These are phyloP conservation scores for Papilio dardanus DNA, from an alignment of 1,140 invertebrate genomes.

Conservation along the genomic window DNA sequence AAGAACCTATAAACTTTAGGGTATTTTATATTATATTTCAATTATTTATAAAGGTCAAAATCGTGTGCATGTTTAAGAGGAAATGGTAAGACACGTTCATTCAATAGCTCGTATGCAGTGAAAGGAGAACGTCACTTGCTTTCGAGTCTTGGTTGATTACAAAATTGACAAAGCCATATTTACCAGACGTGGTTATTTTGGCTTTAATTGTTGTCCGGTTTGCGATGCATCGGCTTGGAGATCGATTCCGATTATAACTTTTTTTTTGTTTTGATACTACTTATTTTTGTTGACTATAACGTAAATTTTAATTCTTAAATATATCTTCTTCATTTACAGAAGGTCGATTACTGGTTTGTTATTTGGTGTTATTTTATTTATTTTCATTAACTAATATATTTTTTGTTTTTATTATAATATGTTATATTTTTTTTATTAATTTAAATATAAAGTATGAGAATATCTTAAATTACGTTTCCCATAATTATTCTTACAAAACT, in stretches of 20 bases:
- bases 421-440: not conserved
- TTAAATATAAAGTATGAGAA: not conserved
- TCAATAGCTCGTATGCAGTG: slow-evolving; percentile 42
- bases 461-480: not conserved
- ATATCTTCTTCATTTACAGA: too few species aligned
- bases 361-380: not conserved
- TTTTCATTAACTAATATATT: not conserved
- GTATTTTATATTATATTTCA: not conserved
- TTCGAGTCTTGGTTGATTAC: slow-evolving; percentile 52
- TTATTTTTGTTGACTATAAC: too few species aligned
- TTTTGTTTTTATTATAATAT: not conserved
- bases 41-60: slow-evolving; percentile 30
- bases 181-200: not conserved
- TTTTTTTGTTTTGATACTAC: too few species aligned
- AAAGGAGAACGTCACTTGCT: slow-evolving; percentile 57
- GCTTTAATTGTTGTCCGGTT: slow-evolving; percentile 29
- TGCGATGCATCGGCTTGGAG: not conserved
- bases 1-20: not conserved
- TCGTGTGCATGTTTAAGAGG: slow-evolving; percentile 12
- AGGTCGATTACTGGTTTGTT: too few species aligned
- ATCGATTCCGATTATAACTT: too few species aligned
- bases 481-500: too few species aligned
- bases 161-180: slow-evolving; percentile 45
- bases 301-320: too few species aligned
- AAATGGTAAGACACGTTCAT: slow-evolving; percentile 20